phyloP scores from a whole-genome alignment of 2,888 invertebrate genomes.

The Danaus chrysippus region DNA sequence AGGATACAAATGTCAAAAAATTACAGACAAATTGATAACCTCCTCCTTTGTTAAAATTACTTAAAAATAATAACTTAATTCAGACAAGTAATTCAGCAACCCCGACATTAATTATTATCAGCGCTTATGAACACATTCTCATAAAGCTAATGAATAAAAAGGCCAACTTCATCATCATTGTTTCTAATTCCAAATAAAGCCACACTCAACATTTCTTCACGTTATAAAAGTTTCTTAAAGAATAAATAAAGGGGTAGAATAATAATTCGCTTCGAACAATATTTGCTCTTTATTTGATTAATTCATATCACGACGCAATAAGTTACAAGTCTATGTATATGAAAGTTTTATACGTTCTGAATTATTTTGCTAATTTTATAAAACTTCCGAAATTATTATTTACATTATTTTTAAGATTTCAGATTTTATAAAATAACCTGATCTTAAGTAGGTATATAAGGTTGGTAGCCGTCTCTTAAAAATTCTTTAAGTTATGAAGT shows the following conservation, averaged over 20 bases:
- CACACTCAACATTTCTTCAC: slow-evolving; percentile 29
- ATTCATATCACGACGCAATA: slow-evolving; percentile 50
- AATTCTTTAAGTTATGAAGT: too few species aligned
- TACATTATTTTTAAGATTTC: not conserved
- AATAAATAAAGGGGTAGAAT: slow-evolving; percentile 45
- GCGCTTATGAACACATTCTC: not conserved
- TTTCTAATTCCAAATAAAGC: slow-evolving; percentile 33
- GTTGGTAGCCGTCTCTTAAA: too few species aligned
- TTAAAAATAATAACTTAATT: too few species aligned
- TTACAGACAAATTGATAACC: too few species aligned
- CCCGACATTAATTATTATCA: too few species aligned
- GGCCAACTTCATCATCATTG: slow-evolving; percentile 26
- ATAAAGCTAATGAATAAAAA: slow-evolving; percentile 21
- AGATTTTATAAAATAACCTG: too few species aligned
- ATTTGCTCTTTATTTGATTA: slow-evolving; percentile 55
- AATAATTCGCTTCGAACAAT: slow-evolving; percentile 47
- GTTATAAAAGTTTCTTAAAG: slow-evolving; percentile 36
- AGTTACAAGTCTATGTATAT: slow-evolving; percentile 42
- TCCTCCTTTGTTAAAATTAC: too few species aligned
- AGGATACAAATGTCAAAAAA: too few species aligned
- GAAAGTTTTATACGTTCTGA: slow-evolving; percentile 48
- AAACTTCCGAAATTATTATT: slow-evolving; percentile 22
- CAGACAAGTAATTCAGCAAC: too few species aligned
- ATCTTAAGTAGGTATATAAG: too few species aligned
- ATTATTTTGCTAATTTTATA: slow-evolving; percentile 40